These are phyloP conservation scores for Kryptopterus vitreolus DNA, from an alignment of 2,797 vertebrate species.

Conservation along the genomic window DNA sequence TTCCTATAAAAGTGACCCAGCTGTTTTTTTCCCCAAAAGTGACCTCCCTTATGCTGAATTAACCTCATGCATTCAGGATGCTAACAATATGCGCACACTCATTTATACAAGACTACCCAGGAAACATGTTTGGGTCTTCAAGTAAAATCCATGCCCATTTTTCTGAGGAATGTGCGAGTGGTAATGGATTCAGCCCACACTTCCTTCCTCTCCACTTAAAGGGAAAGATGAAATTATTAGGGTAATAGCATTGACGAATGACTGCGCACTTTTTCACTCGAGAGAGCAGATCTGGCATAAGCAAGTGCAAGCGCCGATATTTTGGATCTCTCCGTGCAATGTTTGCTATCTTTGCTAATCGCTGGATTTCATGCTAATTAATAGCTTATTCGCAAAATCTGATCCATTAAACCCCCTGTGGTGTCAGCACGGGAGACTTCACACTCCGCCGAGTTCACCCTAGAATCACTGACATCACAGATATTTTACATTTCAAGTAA, in stretches of 20 bases:
- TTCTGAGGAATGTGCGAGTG: too few relatives aligned
- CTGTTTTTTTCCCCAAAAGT: conserved; percentile 70
- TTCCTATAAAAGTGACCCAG: conserved; percentile 71
- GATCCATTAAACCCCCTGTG: neutral
- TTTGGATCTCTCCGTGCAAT: neutral
- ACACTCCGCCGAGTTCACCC: neutral
- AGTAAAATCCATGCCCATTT: neutral
- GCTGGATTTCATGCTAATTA: neutral
- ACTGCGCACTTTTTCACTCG: too few relatives aligned
- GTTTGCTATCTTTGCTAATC: neutral
- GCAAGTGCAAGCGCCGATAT: neutral
- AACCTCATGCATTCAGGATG: conserved; percentile 41
- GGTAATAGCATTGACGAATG: neutral
- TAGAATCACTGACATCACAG: neutral
- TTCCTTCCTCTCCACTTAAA: neutral
- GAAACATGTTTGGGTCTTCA: neutral
- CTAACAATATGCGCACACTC: conserved; percentile 48
- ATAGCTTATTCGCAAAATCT: neutral
- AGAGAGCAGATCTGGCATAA: neutral
- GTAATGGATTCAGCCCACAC: neutral
- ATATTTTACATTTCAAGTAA: neutral
- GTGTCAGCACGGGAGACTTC: neutral
- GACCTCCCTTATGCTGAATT: conserved; percentile 55
- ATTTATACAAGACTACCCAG: neutral
- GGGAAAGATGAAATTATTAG: neutral